Evolutionary conservation across 2,888 invertebrate genomes (phyloP), one percentile per base, ranked within the genome.

Genomic region (Oligia strigilis): DNA sequence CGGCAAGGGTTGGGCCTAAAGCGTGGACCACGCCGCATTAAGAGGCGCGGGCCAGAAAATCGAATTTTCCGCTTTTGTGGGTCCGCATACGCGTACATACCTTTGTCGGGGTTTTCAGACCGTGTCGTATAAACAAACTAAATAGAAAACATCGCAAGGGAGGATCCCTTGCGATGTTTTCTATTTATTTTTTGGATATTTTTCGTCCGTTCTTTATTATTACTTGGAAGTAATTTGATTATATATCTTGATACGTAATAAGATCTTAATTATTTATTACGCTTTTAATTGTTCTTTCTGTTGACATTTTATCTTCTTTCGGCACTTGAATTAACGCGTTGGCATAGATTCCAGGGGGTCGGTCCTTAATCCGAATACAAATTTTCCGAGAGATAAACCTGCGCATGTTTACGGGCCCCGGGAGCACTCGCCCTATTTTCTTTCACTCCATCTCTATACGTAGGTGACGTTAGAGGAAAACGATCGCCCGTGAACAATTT

Each of bases 11-110:
- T 96, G 93, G 93, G 90, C 90, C 89, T 92, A 94, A 94, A 92
- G 87, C 72, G 92, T 93, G 93, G 94, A 91, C 94, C 93, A 91
- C 92, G 90, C 81, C 92, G 91, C 93, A 93, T 95, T 95, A 94
- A 89, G 91, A 95, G 93, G 94, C 95, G 95, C 91, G 92, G 94
- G 93, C 93, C 93, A 95, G 95, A 96, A 96, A 96, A 96, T 96
- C 95, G 94, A 96, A 96, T 96, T 96, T 96, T 95, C 96, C 94
- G 94, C 94, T 93, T 91, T 90, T 93, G 92, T 94, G 94, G 92
- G 83, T 84, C 86, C 91, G 89, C 91, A 90, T 91, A 90, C 85
- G 81, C 85, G 92, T 91, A 49, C 49, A 49, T 49, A 93, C 93
- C 93, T 94, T 92, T 93, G 93, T 91, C 88, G 90, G 88, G 92